Evolutionary conservation across 1,140 invertebrate species (phyloP).

Genomic region (Drosophila chauvacae): DNA sequence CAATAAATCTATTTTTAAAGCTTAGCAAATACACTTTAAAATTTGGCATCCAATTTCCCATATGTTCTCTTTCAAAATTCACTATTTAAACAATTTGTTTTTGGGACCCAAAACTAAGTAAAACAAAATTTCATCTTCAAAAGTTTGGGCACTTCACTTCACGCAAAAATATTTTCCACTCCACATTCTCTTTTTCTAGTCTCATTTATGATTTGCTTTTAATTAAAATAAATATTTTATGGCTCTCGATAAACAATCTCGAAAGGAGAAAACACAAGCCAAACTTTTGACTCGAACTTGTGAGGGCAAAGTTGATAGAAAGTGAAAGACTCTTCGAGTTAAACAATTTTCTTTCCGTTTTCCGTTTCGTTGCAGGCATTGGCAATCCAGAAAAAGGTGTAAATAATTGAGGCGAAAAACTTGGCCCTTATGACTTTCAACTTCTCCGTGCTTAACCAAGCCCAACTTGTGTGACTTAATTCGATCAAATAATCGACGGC

Average conservation of each 20-base stretch:
- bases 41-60: not conserved
- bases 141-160: slow-evolving; percentile 3
- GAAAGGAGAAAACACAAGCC: slow-evolving; percentile 9
- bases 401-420: slow-evolving; percentile 50
- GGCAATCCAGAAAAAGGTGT: slow-evolving; percentile 46
- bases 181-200: not conserved
- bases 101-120: slow-evolving; percentile 5
- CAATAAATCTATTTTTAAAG: not conserved
- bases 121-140: not conserved
- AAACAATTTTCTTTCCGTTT: slow-evolving; percentile 40
- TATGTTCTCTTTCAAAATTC: not conserved
- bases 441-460: slow-evolving; percentile 5
- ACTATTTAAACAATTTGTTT: slow-evolving; percentile 1
- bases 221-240: slow-evolving; percentile 69
- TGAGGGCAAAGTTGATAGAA: slow-evolving; percentile 40
- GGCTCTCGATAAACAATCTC: slow-evolving; percentile 50
- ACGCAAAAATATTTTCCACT: slow-evolving; percentile 21
- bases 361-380: slow-evolving; percentile 40
- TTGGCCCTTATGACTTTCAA: slow-evolving; percentile 29
- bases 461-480: slow-evolving; percentile 10
- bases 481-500: slow-evolving; percentile 13
- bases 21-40: not conserved
- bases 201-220: slow-evolving; percentile 63
- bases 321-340: slow-evolving; percentile 44
- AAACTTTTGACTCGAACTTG: slow-evolving; percentile 48